Evolutionary conservation across 1,140 invertebrate species (phyloP).

Genomic region (Lepidurus arcticus): DNA sequence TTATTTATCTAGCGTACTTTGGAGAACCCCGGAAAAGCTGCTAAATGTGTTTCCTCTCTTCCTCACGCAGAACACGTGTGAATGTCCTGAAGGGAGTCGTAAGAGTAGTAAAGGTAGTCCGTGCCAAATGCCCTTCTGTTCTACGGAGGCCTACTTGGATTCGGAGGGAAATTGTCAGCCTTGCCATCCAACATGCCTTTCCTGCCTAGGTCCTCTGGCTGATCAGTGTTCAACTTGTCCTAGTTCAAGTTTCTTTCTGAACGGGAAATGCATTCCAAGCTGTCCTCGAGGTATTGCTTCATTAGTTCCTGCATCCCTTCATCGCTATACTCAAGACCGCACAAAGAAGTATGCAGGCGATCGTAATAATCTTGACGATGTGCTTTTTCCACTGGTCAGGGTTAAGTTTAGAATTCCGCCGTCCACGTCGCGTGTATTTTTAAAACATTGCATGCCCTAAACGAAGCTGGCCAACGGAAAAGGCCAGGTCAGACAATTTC

Average conservation of each 20-base stretch:
- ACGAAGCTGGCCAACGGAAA: background rate
- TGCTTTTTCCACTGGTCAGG: background rate
- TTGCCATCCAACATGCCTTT: conserved; percentile 8
- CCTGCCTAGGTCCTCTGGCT: background rate
- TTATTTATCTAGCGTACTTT: background rate
- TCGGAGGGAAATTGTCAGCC: background rate
- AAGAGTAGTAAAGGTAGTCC: background rate
- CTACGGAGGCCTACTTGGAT: background rate
- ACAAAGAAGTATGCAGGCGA: background rate
- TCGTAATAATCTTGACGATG: background rate
- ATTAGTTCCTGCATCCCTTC: background rate
- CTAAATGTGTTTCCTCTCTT: background rate
- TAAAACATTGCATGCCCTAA: conserved; percentile 19
- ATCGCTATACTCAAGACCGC: background rate
- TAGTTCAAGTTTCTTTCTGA: background rate
- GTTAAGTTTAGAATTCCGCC: conserved; percentile 16
- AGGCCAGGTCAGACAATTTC: background rate
- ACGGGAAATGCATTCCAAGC: background rate
- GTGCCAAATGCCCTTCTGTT: background rate
- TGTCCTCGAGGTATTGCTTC: background rate
- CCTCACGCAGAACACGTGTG: background rate
- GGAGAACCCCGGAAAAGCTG: background rate
- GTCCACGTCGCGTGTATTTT: background rate
- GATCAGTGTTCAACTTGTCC: background rate
- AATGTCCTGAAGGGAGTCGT: background rate